A percentile compares a stretch with the other conserved stretches of the same genome.
Conservation (phyloP, 2,797 vertebrate genomes). For the Steatocranus sp. region DNA sequence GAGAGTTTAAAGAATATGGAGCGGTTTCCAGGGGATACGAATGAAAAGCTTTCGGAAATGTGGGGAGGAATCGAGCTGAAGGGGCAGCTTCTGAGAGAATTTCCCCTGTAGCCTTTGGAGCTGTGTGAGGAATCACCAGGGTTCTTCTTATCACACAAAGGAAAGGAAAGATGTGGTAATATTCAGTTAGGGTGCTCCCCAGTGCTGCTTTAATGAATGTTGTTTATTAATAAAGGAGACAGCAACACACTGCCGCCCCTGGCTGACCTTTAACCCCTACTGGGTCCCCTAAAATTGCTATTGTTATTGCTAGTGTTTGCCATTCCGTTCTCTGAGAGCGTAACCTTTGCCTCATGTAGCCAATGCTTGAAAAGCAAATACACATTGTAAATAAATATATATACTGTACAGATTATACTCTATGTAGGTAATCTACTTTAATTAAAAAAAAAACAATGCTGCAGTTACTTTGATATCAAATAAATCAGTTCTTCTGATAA, state of each 20-base stretch:
- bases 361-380: not conserved
- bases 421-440: not conserved
- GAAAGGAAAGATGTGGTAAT: conserved; percentile 72
- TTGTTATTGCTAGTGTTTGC: conserved; percentile 15
- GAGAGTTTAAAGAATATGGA: conserved; percentile 79
- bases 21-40: conserved; percentile 86
- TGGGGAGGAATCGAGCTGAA: conserved; percentile 77
- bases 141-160: conserved; percentile 79
- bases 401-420: not conserved
- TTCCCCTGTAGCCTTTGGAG: conserved; percentile 76
- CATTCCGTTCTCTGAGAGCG: not conserved
- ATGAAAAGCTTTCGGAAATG: conserved; percentile 86
- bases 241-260: conserved; percentile 50
- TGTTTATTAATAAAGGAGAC: conserved; percentile 75
- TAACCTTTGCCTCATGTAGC: not conserved
- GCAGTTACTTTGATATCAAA: not conserved
- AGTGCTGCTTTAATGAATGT: conserved; percentile 72
- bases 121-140: conserved; percentile 78
- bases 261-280: conserved; percentile 62
- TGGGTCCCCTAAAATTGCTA: conserved; percentile 36
- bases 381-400: not conserved
- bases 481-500: not conserved
- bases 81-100: conserved; percentile 76
- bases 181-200: conserved; percentile 68
- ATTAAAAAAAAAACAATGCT: not conserved